These are phyloP conservation scores for Intoshia linei DNA, from an alignment of 1,140 invertebrate species.

Conservation along the genomic window DNA sequence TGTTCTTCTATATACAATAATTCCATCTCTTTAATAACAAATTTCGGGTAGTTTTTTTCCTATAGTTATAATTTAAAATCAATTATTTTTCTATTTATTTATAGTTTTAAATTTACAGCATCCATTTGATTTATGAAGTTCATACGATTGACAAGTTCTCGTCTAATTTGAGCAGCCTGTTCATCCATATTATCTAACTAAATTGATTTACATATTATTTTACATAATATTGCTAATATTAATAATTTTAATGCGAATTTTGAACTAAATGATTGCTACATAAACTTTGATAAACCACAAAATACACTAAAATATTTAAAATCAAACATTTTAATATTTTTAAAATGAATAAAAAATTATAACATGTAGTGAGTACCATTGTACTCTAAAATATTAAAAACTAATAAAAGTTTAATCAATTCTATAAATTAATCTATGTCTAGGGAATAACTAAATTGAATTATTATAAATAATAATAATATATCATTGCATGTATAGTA, in stretches of 20 bases:
- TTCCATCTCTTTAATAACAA: conserved; percentile 99
- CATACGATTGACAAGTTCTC: conserved; percentile 80
- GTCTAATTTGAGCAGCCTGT: conserved; percentile 83
- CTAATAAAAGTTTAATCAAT: conserved; percentile 1
- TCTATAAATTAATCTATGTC: background rate
- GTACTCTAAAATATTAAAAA: no score
- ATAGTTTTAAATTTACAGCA: conserved; percentile 36
- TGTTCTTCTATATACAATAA: conserved; percentile 88
- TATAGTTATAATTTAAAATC: no score
- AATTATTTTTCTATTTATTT: no score
- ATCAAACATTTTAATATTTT: no score
- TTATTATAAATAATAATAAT: background rate
- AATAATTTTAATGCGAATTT: no score
- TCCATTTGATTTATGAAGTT: conserved; percentile 83
- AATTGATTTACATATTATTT: conserved; percentile 7
- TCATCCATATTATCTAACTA: conserved; percentile 92
- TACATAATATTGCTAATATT: no score
- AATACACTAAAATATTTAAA: no score
- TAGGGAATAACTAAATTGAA: conserved; percentile 4
- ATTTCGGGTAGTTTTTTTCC: conserved; percentile 68
- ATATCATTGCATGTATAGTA: background rate
- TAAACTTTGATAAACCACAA: no score
- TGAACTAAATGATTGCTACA: no score
- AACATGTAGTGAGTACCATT: no score
- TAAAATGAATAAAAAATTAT: no score